These are phyloP conservation scores for Paragorgia papillata DNA, from an alignment of 92 coral and sea anemone species.

Conservation along the genomic window DNA sequence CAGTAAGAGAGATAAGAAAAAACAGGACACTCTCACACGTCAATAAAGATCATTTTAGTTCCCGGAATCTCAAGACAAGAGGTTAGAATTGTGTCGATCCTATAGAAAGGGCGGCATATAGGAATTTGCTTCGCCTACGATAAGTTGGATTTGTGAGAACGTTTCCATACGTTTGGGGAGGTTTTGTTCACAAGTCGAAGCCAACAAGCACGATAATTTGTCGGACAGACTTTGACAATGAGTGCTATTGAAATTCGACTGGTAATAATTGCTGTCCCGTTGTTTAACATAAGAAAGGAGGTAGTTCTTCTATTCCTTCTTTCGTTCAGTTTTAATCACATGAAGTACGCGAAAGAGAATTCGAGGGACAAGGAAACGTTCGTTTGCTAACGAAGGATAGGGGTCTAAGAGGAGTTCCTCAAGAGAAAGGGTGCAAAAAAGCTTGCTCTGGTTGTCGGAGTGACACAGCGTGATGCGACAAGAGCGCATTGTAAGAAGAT, in stretches of 20 bases:
- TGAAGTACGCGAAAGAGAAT: background rate
- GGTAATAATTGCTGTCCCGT: constrained; percentile 43
- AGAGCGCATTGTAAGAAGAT: constrained; percentile 4
- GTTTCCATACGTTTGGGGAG: constrained; percentile 17
- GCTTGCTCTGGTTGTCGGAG: background rate
- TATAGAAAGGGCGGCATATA: background rate
- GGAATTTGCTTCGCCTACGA: background rate
- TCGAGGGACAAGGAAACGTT: background rate
- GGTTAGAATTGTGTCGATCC: background rate
- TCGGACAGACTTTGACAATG: constrained; percentile 45
- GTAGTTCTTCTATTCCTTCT: background rate
- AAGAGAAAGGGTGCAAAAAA: background rate
- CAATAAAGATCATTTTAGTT: too few species aligned
- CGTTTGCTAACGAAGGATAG: too few species aligned
- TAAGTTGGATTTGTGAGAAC: constrained; percentile 20
- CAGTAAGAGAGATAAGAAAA: background rate
- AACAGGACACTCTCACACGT: too few species aligned
- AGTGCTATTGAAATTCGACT: constrained; percentile 31
- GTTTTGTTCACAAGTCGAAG: constrained; percentile 31
- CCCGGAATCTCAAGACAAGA: too few species aligned
- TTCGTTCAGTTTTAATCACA: background rate
- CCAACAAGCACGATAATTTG: constrained; percentile 39
- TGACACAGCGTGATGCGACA: constrained; percentile 24
- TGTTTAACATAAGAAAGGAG: constrained; percentile 29
- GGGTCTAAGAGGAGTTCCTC: too few species aligned